phyloP scores from a whole-genome alignment of 2,797 vertebrate species.

The Smutsia temminckii region DNA sequence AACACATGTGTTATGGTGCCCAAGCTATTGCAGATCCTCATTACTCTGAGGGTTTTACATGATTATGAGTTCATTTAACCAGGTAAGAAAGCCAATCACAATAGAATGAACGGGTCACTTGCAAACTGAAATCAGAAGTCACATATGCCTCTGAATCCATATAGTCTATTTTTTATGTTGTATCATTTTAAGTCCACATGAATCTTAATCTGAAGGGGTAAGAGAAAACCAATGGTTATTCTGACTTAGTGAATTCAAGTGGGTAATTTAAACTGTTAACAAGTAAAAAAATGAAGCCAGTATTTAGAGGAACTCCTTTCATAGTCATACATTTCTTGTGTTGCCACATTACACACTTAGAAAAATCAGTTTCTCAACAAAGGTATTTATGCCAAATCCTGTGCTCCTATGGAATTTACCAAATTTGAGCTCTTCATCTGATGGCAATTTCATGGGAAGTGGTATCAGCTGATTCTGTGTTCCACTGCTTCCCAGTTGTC shows the following conservation, averaged over 20 bases:
- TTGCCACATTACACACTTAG: neutral
- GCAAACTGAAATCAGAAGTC: neutral
- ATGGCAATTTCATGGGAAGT: constrained; percentile 82
- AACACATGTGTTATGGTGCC: neutral
- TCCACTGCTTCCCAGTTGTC: constrained; percentile 84
- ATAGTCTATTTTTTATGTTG: neutral
- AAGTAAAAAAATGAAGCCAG: neutral
- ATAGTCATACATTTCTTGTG: neutral
- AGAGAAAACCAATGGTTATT: neutral
- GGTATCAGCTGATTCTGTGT: constrained; percentile 84
- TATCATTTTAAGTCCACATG: neutral
- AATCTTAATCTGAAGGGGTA: neutral
- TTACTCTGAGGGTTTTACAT: neutral
- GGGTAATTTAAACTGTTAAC: neutral
- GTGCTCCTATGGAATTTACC: constrained; percentile 37
- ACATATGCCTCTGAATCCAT: neutral
- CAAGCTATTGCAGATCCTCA: neutral
- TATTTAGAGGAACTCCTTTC: neutral
- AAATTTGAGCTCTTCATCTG: constrained; percentile 59
- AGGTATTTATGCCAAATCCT: neutral
- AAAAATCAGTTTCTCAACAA: constrained; percentile 23
- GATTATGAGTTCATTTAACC: neutral
- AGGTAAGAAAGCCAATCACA: neutral
- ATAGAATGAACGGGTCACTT: neutral
- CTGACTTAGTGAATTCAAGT: neutral